Conservation (phyloP, 2,113 vertebrate genomes). For the Mola mola region DNA sequence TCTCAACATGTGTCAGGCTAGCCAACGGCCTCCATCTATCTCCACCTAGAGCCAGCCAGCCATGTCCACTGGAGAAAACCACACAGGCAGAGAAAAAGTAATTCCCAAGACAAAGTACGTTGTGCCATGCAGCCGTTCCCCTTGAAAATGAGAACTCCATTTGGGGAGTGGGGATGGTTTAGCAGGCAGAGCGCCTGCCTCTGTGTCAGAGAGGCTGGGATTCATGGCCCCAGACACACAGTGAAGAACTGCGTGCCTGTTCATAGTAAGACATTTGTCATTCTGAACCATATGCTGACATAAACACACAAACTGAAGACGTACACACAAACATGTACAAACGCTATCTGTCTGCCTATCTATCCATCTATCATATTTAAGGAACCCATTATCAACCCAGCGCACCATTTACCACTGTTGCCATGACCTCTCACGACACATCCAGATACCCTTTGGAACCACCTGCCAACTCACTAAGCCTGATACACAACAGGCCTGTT, state of each 20-base stretch:
- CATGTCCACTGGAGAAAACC: slow-evolving; percentile 69
- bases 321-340: no score
- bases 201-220: slow-evolving; percentile 59
- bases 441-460: no score
- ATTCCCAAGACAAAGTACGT: slow-evolving; percentile 80
- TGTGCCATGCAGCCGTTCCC: slow-evolving; percentile 75
- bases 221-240: slow-evolving; percentile 50
- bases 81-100: slow-evolving; percentile 70
- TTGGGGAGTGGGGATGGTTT: slow-evolving; percentile 71
- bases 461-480: no score
- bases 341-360: no score
- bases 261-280: slow-evolving; percentile 65
- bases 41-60: slow-evolving; percentile 74
- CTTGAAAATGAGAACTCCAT: slow-evolving; percentile 81
- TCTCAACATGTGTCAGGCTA: slow-evolving; percentile 80
- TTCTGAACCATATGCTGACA: no score
- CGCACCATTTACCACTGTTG: no score
- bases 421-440: no score
- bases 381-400: no score
- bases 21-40: slow-evolving; percentile 78
- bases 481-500: no score
- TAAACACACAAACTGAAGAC: no score
- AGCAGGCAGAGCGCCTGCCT: slow-evolving; percentile 51
- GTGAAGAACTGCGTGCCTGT: slow-evolving; percentile 57
- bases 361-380: no score